These are phyloP conservation scores for Battus philenor DNA, from an alignment of 1,140 invertebrate genomes.

Conservation along the genomic window DNA sequence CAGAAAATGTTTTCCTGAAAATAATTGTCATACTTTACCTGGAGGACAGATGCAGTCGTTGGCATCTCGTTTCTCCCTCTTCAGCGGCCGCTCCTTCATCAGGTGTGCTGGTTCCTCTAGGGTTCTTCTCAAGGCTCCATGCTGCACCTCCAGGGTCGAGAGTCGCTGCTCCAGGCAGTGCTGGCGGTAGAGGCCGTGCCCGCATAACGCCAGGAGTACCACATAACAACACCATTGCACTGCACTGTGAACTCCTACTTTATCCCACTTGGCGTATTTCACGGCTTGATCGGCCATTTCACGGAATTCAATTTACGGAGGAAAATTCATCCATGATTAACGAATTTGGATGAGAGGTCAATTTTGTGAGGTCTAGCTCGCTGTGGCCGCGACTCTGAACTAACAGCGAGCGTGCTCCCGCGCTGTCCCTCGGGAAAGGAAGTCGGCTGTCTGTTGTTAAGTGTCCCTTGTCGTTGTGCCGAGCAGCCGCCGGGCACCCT, in stretches of 20 bases:
- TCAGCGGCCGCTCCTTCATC: constrained; percentile 23
- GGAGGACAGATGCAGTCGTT: constrained; percentile 58
- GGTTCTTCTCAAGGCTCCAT: constrained; percentile 31
- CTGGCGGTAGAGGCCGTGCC: constrained; percentile 49
- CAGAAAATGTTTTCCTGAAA: too few relatives aligned
- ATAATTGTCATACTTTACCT: too few relatives aligned
- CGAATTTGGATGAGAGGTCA: constrained; percentile 1
- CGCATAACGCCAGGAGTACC: constrained; percentile 43
- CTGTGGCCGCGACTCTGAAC: constrained; percentile 22
- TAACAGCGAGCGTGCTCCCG: constrained; percentile 20
- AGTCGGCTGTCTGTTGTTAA: constrained; percentile 56
- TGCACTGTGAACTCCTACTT: constrained; percentile 41
- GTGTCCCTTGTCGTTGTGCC: constrained; percentile 68
- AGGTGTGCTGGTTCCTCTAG: constrained; percentile 19
- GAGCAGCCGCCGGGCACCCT: constrained; percentile 54
- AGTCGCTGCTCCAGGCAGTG: constrained; percentile 50
- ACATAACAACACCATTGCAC: constrained; percentile 61
- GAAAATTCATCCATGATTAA: constrained; percentile 1
- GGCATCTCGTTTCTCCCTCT: constrained; percentile 44
- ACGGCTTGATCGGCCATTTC: constrained; percentile 32
- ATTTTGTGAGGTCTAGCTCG: constrained; percentile 20
- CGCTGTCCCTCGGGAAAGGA: constrained; percentile 67
- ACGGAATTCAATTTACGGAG: background rate
- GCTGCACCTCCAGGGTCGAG: constrained; percentile 40
- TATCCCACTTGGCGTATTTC: constrained; percentile 27